Base-by-base conservation (phyloP, 2,888 invertebrate genomes). In the Sylvicola fuscatus region DNA sequence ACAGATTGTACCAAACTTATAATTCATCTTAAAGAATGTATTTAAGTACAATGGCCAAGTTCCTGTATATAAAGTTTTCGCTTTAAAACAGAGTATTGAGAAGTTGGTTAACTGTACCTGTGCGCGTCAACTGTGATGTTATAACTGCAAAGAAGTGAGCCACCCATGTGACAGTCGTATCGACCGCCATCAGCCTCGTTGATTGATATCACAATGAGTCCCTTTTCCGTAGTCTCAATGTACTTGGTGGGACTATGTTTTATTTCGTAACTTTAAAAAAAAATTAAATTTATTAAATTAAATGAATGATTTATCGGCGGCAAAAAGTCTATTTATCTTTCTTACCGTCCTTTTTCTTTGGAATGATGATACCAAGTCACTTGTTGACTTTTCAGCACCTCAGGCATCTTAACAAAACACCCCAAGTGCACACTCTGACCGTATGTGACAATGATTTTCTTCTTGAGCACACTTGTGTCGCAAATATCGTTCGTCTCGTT, bases 101-200 rank as follows among this genome's bases (percentile, higher is more conserved):
- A 6, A 21, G 8, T 6, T 21, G 21, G 21, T 21, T 21, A 21
- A 8, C 21, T 6, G 47, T 56, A 71, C 64, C 87, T 73, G 60
- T 89, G 86, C 30, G 78, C 83, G 58, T 90, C 89, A 11, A 90
- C 89, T 11, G 86, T 84, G 42, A 90, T 81, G 53, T 87, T 87
- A 60, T 87, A 89, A 29, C 84, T 84, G 59, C 86, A 87, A 26
- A 89, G 66, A 32, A 86, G 63, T 17, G 84, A 80, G 28, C 83
- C 82, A 39, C 84, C 87, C 50, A 89, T 70, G 74, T 82, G 83
- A 58, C 89, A 89, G 57, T 89, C 89, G 56, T 89, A 89, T 42
- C 83, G 69, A 11, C 87, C 89, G 33, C 81, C 81, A 55, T 90
- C 89, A 36, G 73, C 77, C 57, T 89, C 89, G 44, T 76, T 82